Base-by-base conservation (phyloP, 2,888 invertebrate species). In the Noctua comes region DNA sequence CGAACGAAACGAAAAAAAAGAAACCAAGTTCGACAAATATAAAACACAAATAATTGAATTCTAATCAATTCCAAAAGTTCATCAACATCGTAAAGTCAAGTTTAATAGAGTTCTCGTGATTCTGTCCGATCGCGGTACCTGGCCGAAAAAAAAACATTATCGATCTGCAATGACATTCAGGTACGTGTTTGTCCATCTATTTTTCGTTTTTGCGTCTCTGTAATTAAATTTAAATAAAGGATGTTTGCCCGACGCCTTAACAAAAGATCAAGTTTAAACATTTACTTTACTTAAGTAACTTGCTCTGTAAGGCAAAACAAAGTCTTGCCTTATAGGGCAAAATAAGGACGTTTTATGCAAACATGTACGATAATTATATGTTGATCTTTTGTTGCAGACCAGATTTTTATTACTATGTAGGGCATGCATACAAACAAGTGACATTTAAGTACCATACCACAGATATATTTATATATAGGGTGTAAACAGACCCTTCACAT, bases 181-280 rank as follows among this genome's bases (percentile, higher is more conserved):
- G 24, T 40, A 11, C n/a, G n/a, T 27, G 13, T 65, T 13, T 43
- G 18, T 51, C 1, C 3, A 11, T 51, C 21, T 36, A 31, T 40
- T 54, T 46, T 8, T 36, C 16, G n/a, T 43, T 78, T 65, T 72
- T 51, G 31, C 43, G n/a, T 36, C 31, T n/a, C 31, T 43, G 27
- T 46, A 51, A 18, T 51, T 36, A 36, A 43, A 31, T 59, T 59
- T 59, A 62, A 31, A 62, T 21, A 21, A 36, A 64, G 31, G 40
- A 76, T 69, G 65, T 80, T 65, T 65, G 11, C 27, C 18, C 27
- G 16, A 31, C 43, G 13, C 11, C 43, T 71, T 48, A 31, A 74
- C 62, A 57, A 82, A 74, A 74, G 70, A 73, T 65, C 46, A 82
- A 74, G 54, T 74, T 71, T 71, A 78, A 82, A 82, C 62, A 70